phyloP scores from a whole-genome alignment of 2,797 vertebrate species.

The Triplophysa yarkandensis region DNA sequence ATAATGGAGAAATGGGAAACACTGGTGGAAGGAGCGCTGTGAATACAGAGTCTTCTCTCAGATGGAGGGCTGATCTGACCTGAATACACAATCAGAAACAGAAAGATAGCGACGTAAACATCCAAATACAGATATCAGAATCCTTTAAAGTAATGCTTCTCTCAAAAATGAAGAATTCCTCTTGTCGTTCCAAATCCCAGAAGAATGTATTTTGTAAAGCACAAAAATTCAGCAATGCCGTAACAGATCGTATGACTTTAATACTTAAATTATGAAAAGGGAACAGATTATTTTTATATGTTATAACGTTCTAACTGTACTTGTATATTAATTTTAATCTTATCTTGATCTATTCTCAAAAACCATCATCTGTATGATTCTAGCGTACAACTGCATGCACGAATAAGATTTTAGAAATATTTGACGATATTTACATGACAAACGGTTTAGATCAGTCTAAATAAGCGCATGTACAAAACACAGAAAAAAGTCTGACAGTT shows the following conservation, averaged over 20 bases:
- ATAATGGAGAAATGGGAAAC: slow-evolving; percentile 55
- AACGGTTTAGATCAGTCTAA: no score
- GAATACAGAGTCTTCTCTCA: slow-evolving; percentile 48
- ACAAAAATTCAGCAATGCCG: neutral
- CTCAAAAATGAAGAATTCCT: neutral
- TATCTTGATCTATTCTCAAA: neutral
- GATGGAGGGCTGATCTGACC: slow-evolving; percentile 48
- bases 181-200: neutral
- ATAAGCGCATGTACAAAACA: neutral
- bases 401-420: no score
- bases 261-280: no score
- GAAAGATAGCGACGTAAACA: slow-evolving; percentile 27
- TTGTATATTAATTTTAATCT: no score
- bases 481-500: neutral
- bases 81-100: slow-evolving; percentile 48
- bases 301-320: no score
- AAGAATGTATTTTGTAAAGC: neutral
- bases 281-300: neutral
- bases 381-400: no score
- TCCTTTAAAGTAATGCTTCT: slow-evolving; percentile 1
- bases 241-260: no score
- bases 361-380: no score
- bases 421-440: no score
- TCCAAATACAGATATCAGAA: slow-evolving; percentile 59
- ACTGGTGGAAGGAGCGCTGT: slow-evolving; percentile 18